A percentile compares a stretch with the other conserved stretches of the same genome.
These are phyloP conservation scores for Drosophila borborema DNA, from an alignment of 2,888 invertebrate species.

Conservation along the genomic window DNA sequence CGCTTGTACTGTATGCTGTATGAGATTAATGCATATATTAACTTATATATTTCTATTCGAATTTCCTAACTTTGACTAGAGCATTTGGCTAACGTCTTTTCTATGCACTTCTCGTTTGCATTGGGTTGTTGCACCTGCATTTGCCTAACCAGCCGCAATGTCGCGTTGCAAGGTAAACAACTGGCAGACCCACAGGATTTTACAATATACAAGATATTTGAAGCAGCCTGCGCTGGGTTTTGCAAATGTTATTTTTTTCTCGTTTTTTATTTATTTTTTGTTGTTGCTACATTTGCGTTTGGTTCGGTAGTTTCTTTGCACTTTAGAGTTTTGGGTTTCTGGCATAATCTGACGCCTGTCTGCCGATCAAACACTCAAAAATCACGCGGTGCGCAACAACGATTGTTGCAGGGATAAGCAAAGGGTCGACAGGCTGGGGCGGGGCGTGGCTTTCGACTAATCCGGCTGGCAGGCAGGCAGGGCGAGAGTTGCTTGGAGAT, in stretches of 20 bases:
- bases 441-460: conserved; percentile 41
- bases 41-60: neutral
- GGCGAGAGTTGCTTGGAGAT: conserved; percentile 20
- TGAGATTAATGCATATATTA: neutral
- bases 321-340: conserved; percentile 21
- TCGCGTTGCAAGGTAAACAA: conserved; percentile 64
- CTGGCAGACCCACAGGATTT: conserved; percentile 25
- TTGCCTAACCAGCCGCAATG: conserved; percentile 50
- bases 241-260: conserved; percentile 20
- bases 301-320: conserved; percentile 22
- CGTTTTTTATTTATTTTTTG: conserved; percentile 1
- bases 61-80: conserved; percentile 13
- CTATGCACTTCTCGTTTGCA: too few relatives aligned
- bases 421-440: neutral
- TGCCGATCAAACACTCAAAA: conserved; percentile 65
- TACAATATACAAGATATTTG: conserved; percentile 24
- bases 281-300: conserved; percentile 20
- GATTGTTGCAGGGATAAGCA: conserved; percentile 34
- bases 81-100: conserved; percentile 30
- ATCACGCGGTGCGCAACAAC: conserved; percentile 39
- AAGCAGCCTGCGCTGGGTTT: conserved; percentile 8
- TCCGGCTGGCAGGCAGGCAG: conserved; percentile 20
- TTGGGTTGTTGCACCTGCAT: conserved; percentile 30
- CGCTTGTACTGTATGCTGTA: neutral
- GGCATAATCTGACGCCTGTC: conserved; percentile 62